phyloP scores from a whole-genome alignment of 1,140 invertebrate genomes.

The Rhagoletis zephyria region DNA sequence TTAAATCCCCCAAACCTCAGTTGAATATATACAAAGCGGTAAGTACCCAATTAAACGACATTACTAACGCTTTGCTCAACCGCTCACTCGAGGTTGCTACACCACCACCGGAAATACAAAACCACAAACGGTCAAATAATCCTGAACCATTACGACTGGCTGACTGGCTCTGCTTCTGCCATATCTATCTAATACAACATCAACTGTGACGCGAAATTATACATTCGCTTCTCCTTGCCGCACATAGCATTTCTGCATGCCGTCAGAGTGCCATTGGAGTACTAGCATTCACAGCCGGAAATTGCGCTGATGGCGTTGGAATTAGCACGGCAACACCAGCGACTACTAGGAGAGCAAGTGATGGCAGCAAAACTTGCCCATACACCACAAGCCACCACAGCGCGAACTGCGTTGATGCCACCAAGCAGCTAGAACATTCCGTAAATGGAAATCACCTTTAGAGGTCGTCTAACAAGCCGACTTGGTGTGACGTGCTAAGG shows the following conservation, averaged over 20 bases:
- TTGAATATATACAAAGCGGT: not conserved
- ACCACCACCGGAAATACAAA: conserved; percentile 33
- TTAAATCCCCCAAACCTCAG: not conserved
- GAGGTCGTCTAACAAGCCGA: not conserved
- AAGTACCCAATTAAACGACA: conserved; percentile 32
- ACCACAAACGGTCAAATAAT: conserved; percentile 38
- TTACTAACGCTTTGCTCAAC: conserved; percentile 39
- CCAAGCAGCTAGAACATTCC: not conserved
- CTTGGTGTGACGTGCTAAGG: conserved; percentile 21
- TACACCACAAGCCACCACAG: not conserved
- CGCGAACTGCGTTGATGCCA: not conserved
- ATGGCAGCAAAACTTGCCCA: conserved; percentile 6
- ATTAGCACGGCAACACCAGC: conserved; percentile 21
- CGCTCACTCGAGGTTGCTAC: not conserved
- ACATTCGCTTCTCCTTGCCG: not conserved
- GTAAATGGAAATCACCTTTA: not conserved
- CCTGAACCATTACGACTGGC: conserved; percentile 14
- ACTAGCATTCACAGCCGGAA: conserved; percentile 30
- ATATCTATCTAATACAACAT: not conserved
- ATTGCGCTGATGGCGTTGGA: conserved; percentile 38
- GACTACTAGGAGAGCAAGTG: not conserved
- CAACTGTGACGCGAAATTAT: not conserved
- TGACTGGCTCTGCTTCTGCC: not conserved
- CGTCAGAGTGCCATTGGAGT: not conserved
- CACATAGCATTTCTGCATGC: too few species aligned